phyloP scores from a whole-genome alignment of 1,140 invertebrate species.

The Brachionus rubens region DNA sequence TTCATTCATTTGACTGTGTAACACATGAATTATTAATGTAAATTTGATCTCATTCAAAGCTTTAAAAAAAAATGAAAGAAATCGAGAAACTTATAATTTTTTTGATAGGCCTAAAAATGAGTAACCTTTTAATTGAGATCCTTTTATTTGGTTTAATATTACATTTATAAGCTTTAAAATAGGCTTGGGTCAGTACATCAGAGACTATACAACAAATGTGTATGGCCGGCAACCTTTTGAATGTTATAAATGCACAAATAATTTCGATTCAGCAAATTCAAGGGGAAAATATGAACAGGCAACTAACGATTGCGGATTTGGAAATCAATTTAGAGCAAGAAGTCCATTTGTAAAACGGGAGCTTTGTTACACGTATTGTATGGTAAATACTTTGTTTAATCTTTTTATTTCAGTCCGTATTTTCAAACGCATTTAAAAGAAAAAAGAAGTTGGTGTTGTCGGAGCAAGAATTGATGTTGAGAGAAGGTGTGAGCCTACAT shows the following conservation, averaged over 20 bases:
- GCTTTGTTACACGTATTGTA: constrained; percentile 37
- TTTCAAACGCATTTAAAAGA: constrained; percentile 23
- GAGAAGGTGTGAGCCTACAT: constrained; percentile 43
- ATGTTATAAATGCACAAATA: constrained; percentile 44
- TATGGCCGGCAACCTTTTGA: constrained; percentile 42
- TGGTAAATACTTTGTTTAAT: neutral
- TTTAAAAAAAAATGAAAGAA: too few relatives aligned
- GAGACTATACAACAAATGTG: constrained; percentile 43
- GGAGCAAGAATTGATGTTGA: constrained; percentile 38
- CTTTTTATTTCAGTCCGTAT: neutral
- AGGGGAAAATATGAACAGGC: constrained; percentile 17
- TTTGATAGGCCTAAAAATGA: too few relatives aligned
- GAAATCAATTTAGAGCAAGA: constrained; percentile 8
- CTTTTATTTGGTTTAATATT: too few relatives aligned
- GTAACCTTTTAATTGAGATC: too few relatives aligned
- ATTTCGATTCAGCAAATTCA: neutral
- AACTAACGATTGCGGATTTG: constrained; percentile 16
- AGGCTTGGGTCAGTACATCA: neutral
- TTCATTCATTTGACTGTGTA: too few relatives aligned
- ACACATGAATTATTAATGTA: too few relatives aligned
- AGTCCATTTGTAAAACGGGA: constrained; percentile 1
- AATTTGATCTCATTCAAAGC: too few relatives aligned
- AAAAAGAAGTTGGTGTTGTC: constrained; percentile 41
- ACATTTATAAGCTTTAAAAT: too few relatives aligned
- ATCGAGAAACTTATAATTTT: too few relatives aligned